A percentile compares a stretch with the other conserved stretches of the same genome.
These are phyloP conservation scores for Tarsius wallacei DNA, from an alignment of 2,797 vertebrate genomes.

Conservation along the genomic window DNA sequence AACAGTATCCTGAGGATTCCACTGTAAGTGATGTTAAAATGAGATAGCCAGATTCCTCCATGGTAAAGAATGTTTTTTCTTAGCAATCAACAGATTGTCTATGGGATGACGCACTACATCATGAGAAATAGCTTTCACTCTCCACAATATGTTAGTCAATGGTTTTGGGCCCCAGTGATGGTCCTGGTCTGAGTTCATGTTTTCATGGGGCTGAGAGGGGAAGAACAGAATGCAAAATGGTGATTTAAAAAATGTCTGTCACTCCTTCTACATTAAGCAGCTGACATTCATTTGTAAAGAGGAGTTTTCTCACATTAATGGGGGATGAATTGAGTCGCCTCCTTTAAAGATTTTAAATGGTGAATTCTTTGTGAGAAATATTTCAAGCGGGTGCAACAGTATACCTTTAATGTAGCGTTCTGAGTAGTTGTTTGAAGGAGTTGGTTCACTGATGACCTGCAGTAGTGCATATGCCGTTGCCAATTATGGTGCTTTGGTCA, in stretches of 20 bases:
- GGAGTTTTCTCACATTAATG: background rate
- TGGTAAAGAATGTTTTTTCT: background rate
- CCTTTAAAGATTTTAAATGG: slow-evolving; percentile 54
- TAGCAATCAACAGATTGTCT: background rate
- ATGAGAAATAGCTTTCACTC: background rate
- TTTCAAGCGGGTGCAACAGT: slow-evolving; percentile 48
- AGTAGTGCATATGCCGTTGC: background rate
- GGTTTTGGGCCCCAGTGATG: background rate
- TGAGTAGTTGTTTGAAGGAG: slow-evolving; percentile 46
- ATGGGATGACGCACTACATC: background rate
- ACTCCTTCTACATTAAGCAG: background rate
- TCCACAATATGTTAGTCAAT: background rate
- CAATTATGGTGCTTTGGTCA: slow-evolving; percentile 73
- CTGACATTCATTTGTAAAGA: slow-evolving; percentile 51
- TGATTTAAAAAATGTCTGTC: background rate
- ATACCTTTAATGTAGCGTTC: background rate
- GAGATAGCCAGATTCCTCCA: background rate
- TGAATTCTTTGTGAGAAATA: slow-evolving; percentile 64
- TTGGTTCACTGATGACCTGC: slow-evolving; percentile 17
- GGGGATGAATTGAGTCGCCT: slow-evolving; percentile 30
- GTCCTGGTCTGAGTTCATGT: background rate
- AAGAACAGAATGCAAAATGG: background rate
- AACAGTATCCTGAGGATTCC: background rate
- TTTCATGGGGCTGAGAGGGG: background rate
- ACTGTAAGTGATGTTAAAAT: background rate